Percentiles rank a stretch among this genome's conserved stretches.
These are phyloP conservation scores for Steinernema feltiae DNA, from an alignment of 1,140 invertebrate species.

Conservation along the genomic window DNA sequence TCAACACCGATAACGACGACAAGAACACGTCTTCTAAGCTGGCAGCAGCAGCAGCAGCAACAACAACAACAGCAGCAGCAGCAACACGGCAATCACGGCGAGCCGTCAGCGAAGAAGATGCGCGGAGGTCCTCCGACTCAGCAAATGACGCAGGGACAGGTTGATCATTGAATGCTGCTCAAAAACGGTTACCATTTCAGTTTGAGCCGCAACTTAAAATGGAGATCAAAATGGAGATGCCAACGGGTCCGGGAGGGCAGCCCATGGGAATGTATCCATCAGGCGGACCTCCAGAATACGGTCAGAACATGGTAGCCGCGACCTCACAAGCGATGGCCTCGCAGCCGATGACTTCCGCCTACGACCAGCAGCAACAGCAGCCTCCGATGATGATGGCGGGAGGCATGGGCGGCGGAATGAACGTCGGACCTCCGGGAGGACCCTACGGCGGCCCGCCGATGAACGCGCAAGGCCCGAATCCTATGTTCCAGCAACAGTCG, in stretches of 20 bases:
- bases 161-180: background rate
- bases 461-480: background rate
- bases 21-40: constrained; percentile 33
- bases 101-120: background rate
- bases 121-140: background rate
- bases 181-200: background rate
- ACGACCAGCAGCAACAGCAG: constrained; percentile 1
- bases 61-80: background rate
- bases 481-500: background rate
- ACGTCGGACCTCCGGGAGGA: background rate
- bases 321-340: background rate
- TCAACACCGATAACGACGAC: constrained; percentile 94
- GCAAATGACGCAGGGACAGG: background rate
- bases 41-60: background rate
- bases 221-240: constrained; percentile 11
- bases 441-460: background rate
- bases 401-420: background rate
- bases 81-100: background rate
- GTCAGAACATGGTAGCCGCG: background rate
- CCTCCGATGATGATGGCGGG: constrained; percentile 2
- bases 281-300: background rate
- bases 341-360: background rate
- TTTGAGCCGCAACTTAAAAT: background rate
- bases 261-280: background rate
- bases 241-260: background rate